These are phyloP conservation scores for Leptinotarsa tumamoca DNA, from an alignment of 2,888 invertebrate genomes.

Conservation along the genomic window DNA sequence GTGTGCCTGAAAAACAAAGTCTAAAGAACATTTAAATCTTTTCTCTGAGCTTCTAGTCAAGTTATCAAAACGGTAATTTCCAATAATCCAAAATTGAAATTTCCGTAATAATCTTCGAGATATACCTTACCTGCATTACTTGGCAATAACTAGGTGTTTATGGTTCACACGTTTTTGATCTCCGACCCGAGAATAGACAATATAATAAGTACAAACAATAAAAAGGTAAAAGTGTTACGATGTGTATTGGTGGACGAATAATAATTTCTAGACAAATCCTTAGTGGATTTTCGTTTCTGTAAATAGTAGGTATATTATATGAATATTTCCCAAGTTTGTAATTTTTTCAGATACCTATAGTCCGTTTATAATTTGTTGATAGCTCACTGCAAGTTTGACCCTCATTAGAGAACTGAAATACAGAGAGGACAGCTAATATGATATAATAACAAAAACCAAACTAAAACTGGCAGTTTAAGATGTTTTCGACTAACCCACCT, in stretches of 20 bases:
- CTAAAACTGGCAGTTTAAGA: too few species aligned
- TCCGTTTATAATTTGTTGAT: too few species aligned
- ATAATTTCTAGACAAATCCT: not conserved
- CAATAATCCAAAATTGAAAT: not conserved
- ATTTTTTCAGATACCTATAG: too few species aligned
- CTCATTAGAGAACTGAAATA: too few species aligned
- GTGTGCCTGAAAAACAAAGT: not conserved
- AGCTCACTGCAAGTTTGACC: too few species aligned
- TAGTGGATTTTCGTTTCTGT: not conserved
- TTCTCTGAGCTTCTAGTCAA: not conserved
- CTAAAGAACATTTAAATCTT: not conserved
- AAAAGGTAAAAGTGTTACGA: conserved; percentile 8
- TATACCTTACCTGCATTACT: conserved; percentile 1
- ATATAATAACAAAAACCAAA: too few species aligned
- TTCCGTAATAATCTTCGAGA: not conserved
- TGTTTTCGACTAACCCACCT: too few species aligned
- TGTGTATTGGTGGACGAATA: not conserved
- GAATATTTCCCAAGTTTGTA: too few species aligned
- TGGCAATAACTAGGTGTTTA: not conserved
- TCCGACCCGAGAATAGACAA: conserved; percentile 5
- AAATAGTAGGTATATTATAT: not conserved
- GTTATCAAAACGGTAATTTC: not conserved
- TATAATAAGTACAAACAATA: conserved; percentile 13
- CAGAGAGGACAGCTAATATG: too few species aligned
- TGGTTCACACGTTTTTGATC: conserved; percentile 15